A percentile compares a stretch with the other conserved stretches of the same genome.
Evolutionary conservation across 1,140 invertebrate species (phyloP).

Genomic region (Tenebrio molitor): DNA sequence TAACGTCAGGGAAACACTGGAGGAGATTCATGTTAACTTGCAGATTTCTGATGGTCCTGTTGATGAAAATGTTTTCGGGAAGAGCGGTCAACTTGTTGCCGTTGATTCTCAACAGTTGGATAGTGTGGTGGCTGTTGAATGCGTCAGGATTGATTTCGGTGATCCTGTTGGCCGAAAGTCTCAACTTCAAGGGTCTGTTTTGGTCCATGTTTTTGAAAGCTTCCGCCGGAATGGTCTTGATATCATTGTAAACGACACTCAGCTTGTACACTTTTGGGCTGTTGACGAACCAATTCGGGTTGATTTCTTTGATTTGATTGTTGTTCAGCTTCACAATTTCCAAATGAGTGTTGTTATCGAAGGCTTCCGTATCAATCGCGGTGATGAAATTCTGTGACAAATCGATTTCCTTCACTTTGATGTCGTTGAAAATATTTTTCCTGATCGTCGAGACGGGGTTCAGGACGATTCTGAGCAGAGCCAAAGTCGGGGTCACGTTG

Average conservation of each 20-base stretch:
- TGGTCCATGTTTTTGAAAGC: constrained; percentile 52
- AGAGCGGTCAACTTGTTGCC: constrained; percentile 49
- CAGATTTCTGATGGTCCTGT: constrained; percentile 46
- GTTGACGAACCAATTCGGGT: constrained; percentile 49
- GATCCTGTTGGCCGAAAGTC: constrained; percentile 51
- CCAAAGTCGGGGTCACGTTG: constrained; percentile 48
- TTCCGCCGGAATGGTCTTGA: constrained; percentile 44
- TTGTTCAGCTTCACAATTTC: constrained; percentile 52
- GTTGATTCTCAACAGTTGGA: constrained; percentile 46
- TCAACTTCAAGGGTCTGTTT: constrained; percentile 45
- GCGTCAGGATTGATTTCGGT: constrained; percentile 46
- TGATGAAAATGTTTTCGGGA: constrained; percentile 46
- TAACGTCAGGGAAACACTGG: constrained; percentile 49
- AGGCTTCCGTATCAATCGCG: constrained; percentile 47
- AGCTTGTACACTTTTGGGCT: constrained; percentile 52
- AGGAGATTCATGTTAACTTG: constrained; percentile 51
- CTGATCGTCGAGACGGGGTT: constrained; percentile 47
- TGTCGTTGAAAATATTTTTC: constrained; percentile 49
- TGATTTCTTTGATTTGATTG: constrained; percentile 51
- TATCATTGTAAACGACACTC: constrained; percentile 51
- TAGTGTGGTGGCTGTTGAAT: constrained; percentile 40
- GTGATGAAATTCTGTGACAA: constrained; percentile 51
- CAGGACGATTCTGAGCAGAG: constrained; percentile 46
- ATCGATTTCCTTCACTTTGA: constrained; percentile 51
- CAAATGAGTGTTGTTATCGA: constrained; percentile 52